Evolutionary conservation across 37 sponge, comb jelly and placozoan genomes (phyloP), one percentile per base, ranked within the genome.

Genomic region (Chondrilla cf. caribensis): DNA sequence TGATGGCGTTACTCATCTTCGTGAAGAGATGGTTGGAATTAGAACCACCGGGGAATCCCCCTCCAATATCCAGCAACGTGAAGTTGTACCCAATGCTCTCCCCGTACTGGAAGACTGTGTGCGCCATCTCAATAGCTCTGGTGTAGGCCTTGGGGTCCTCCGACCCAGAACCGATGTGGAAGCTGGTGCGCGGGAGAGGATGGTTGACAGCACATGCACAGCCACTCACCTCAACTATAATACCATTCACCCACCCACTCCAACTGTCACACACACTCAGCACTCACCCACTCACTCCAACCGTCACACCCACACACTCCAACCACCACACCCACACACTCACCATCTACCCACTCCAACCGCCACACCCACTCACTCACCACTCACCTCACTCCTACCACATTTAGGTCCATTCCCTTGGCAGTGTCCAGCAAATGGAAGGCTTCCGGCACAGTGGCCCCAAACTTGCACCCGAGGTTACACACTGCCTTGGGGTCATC

Each of bases 341-440:
- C 64, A 60, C 64, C 7, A n/a, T n/a, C n/a, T n/a, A n/a, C n/a
- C n/a, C n/a, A n/a, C n/a, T n/a, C n/a, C n/a, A n/a, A n/a, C n/a
- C n/a, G n/a, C n/a, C 64, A 60, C 64, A 60, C 64, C 7, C 64
- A 60, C 64, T 21, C 64, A 60, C 64, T 31, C 68, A 67, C 0
- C 68, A 67, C 92, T 78, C 33, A 93, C 96, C 96, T 91, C 6
- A 97, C 89, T 38, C 97, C 97, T 19, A 94, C 85, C 19, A 97
- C 95, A 54, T 81, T 37, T 19, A 97, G 79, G 26, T 64, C 84
- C 62, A 92, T 62, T 38, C 79, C 81, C 57, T 58, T 83, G 37
- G 97, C 97, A 60, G 51, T 47, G 40, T 79, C 14, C 70, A 97
- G 65, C 68, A 97, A 83, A 2, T 58, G 0, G 9, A 58, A 79